A percentile compares a stretch with the other conserved stretches of the same genome.
These are phyloP conservation scores for Zoroaster sp. DNA, from an alignment of 53 echinoderm and acorn worm genomes.

Conservation along the genomic window DNA sequence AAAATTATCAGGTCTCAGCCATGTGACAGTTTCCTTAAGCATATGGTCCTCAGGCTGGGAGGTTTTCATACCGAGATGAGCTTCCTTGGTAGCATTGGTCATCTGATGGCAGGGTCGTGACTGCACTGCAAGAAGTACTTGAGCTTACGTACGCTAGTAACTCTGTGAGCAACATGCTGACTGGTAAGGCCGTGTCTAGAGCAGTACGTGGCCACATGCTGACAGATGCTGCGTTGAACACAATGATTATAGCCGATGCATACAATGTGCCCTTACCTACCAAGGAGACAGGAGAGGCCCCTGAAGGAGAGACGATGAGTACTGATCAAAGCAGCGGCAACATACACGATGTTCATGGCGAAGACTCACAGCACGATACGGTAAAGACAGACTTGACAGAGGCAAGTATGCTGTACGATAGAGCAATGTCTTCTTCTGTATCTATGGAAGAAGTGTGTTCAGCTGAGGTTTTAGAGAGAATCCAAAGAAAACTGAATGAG, in stretches of 20 bases:
- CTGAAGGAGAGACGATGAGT: neutral
- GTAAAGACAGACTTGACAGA: neutral
- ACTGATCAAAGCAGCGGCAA: neutral
- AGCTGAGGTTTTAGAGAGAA: neutral
- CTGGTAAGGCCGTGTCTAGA: too few relatives aligned
- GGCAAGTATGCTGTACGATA: neutral
- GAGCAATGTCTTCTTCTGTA: neutral
- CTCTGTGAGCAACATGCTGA: too few relatives aligned
- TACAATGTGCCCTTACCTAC: neutral
- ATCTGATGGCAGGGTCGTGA: slow-evolving; percentile 44
- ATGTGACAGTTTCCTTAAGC: slow-evolving; percentile 26
- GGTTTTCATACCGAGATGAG: slow-evolving; percentile 65
- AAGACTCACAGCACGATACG: too few relatives aligned
- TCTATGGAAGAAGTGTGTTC: neutral
- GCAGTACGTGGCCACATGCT: too few relatives aligned
- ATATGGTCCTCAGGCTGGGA: slow-evolving; percentile 47
- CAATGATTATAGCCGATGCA: too few relatives aligned
- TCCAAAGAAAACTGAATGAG: neutral
- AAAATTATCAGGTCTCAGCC: slow-evolving; percentile 11
- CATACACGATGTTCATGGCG: too few relatives aligned
- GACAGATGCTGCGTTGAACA: too few relatives aligned
- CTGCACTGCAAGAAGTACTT: too few relatives aligned
- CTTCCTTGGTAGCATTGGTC: slow-evolving; percentile 57
- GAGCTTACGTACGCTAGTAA: too few relatives aligned
- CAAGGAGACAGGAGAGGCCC: neutral